Conservation (phyloP, 2,113 vertebrate genomes). For the Euleptes europaea region DNA sequence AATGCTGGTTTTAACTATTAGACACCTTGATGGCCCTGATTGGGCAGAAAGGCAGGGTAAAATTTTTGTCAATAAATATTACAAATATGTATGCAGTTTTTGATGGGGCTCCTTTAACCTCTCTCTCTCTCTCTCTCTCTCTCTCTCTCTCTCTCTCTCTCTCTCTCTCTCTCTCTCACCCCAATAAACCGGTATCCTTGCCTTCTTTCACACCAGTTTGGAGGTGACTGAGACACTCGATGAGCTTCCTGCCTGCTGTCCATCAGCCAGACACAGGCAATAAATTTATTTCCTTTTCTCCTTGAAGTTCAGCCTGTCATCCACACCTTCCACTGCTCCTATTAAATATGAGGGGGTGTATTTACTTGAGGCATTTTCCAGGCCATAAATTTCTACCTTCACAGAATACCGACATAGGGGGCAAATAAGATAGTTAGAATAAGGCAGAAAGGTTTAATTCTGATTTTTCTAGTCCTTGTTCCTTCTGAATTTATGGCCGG, state of each 20-base stretch:
- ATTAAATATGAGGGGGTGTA: slow-evolving; percentile 17
- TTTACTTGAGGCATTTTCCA: slow-evolving; percentile 43
- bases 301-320: slow-evolving; percentile 23
- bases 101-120: slow-evolving; percentile 16
- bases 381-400: slow-evolving; percentile 22
- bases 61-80: not conserved
- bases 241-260: slow-evolving; percentile 16
- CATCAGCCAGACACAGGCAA: slow-evolving; percentile 21
- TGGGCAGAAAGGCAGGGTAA: not conserved
- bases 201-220: not conserved
- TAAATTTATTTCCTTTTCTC: slow-evolving; percentile 30
- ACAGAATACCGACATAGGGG: slow-evolving; percentile 2
- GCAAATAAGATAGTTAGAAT: not conserved
- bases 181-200: slow-evolving; percentile 16
- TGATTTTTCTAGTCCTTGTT: not conserved
- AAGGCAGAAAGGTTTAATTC: not conserved
- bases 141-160: slow-evolving; percentile 24
- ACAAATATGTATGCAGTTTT: not conserved
- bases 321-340: slow-evolving; percentile 28
- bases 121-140: slow-evolving; percentile 24
- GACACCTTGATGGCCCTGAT: not conserved
- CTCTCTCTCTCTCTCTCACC: slow-evolving; percentile 26
- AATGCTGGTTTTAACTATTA: too few species aligned
- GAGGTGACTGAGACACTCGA: not conserved
- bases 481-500: not conserved